phyloP scores from a whole-genome alignment of 64 coral and sea anemone genomes.

The Hydrozoanthus tunicans region DNA sequence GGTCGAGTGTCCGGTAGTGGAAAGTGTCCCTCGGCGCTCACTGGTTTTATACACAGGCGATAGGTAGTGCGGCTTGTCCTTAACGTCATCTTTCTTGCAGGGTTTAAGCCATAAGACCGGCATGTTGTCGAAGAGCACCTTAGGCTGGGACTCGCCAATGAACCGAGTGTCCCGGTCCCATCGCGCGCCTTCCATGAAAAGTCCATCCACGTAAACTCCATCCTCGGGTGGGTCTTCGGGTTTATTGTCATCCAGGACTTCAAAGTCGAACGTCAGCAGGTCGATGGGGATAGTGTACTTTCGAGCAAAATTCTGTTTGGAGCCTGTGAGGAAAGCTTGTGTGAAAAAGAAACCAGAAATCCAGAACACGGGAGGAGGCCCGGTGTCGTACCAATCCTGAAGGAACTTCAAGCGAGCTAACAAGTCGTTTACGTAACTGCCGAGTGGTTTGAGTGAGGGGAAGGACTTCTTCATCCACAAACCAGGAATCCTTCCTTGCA shows the following conservation, averaged over 20 bases:
- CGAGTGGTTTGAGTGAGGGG: slow-evolving; percentile 94
- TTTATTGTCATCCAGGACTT: slow-evolving; percentile 91
- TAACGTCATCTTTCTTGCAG: slow-evolving; percentile 94
- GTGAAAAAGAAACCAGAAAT: slow-evolving; percentile 98
- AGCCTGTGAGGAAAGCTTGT: slow-evolving; percentile 97
- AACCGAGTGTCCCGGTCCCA: slow-evolving; percentile 85
- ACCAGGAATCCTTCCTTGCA: slow-evolving; percentile 88
- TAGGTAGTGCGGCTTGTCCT: slow-evolving; percentile 81
- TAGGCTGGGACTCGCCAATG: slow-evolving; percentile 91
- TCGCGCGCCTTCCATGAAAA: slow-evolving; percentile 93
- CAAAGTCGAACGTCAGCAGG: slow-evolving; percentile 87
- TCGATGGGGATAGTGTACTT: slow-evolving; percentile 99
- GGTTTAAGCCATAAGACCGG: slow-evolving; percentile 95
- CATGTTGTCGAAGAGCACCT: slow-evolving; percentile 83
- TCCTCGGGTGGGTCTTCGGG: slow-evolving; percentile 91
- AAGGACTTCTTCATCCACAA: slow-evolving; percentile 99
- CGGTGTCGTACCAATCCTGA: slow-evolving; percentile 96
- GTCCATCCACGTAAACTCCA: slow-evolving; percentile 87
- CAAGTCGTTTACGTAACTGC: slow-evolving; percentile 97
- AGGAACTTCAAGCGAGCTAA: slow-evolving; percentile 93
- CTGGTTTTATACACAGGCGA: slow-evolving; percentile 99
- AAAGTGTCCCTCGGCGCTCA: slow-evolving; percentile 93
- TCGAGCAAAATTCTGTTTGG: slow-evolving; percentile 96
- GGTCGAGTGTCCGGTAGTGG: slow-evolving; percentile 97
- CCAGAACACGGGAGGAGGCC: slow-evolving; percentile 92